These are phyloP conservation scores for Mycetomoellerius zeteki DNA, from an alignment of 1,140 invertebrate genomes.

Conservation along the genomic window DNA sequence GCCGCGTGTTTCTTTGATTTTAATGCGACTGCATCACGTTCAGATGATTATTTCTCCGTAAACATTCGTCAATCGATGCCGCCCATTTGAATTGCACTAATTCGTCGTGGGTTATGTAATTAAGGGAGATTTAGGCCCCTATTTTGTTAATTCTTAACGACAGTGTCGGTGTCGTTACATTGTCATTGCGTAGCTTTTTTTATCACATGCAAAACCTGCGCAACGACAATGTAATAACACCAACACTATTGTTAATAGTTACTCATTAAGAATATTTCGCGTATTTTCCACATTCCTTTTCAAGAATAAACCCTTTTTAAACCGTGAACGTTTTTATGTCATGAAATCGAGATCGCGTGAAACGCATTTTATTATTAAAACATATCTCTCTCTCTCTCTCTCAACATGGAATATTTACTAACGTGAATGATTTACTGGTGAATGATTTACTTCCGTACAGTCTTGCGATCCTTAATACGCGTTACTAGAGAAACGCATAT, in stretches of 20 bases:
- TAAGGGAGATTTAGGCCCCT: background rate
- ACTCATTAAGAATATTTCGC: background rate
- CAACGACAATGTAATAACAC: too few relatives aligned
- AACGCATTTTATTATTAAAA: slow-evolving; percentile 7
- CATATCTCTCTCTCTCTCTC: too few relatives aligned
- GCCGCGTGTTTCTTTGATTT: slow-evolving; percentile 11
- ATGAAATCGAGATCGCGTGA: background rate
- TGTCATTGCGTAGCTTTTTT: too few relatives aligned
- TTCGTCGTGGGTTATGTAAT: background rate
- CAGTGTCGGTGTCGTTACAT: too few relatives aligned
- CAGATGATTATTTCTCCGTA: background rate
- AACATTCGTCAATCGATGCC: background rate
- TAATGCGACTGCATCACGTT: slow-evolving; percentile 10
- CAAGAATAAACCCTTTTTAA: background rate
- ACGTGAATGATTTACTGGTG: background rate
- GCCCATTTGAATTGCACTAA: background rate
- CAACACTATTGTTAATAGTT: too few relatives aligned
- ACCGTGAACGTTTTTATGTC: background rate
- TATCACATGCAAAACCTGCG: too few relatives aligned
- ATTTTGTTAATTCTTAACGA: too few relatives aligned
- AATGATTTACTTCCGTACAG: background rate
- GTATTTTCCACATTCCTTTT: background rate
- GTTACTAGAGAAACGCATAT: background rate
- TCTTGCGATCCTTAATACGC: slow-evolving; percentile 20
- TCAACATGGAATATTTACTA: background rate